Evolutionary conservation across 2,888 invertebrate species (phyloP).

Genomic region (Rotaria socialis): DNA sequence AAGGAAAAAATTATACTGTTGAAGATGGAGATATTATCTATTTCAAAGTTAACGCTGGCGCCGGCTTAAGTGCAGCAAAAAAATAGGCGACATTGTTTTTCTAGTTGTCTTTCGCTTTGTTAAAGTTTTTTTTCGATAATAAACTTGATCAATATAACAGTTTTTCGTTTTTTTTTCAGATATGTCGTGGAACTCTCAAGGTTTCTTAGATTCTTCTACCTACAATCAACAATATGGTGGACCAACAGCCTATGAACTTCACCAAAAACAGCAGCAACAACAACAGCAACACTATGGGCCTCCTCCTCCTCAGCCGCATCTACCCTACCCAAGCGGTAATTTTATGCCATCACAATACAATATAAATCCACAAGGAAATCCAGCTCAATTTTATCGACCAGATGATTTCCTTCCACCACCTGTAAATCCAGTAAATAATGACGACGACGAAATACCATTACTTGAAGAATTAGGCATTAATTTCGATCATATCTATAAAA

Average conservation of each 20-base stretch:
- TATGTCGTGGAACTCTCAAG: conserved; percentile 19
- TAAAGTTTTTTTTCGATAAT: not conserved
- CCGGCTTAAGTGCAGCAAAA: conserved; percentile 75
- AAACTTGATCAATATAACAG: not conserved
- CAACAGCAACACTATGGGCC: not conserved
- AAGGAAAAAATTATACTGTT: conserved; percentile 91
- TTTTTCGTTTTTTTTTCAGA: not conserved
- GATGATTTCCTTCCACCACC: not conserved
- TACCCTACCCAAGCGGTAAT: not conserved
- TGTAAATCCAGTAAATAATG: not conserved
- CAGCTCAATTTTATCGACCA: not conserved
- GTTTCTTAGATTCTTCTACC: not conserved
- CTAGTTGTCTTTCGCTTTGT: too few relatives aligned
- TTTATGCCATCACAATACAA: not conserved
- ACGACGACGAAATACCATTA: conserved; percentile 34
- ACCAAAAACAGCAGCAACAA: not conserved
- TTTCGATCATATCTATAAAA: conserved; percentile 45
- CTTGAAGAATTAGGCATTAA: conserved; percentile 46
- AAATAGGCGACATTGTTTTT: conserved; percentile 49
- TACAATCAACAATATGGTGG: not conserved
- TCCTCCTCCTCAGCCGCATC: not conserved
- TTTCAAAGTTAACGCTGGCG: conserved; percentile 99
- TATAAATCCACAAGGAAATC: not conserved
- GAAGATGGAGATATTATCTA: conserved; percentile 98
- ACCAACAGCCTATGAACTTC: not conserved